phyloP scores from a whole-genome alignment of 2,797 vertebrate genomes.

The Sebastes vulpes region DNA sequence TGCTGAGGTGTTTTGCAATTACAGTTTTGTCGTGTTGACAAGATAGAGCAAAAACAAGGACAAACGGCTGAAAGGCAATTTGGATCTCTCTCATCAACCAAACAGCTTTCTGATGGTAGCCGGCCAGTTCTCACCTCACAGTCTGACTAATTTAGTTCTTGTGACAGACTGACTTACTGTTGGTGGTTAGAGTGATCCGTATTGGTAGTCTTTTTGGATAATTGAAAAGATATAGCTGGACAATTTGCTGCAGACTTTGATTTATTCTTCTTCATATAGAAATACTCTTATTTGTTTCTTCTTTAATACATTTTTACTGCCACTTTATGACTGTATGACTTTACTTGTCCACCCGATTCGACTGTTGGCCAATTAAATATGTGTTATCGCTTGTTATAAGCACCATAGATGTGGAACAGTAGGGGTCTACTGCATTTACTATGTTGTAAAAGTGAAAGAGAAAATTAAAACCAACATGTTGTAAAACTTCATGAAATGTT shows the following conservation, averaged over 20 bases:
- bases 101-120: constrained; percentile 23
- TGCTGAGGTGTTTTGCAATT: neutral
- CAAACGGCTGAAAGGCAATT: constrained; percentile 13
- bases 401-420: fast-evolving
- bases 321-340: neutral
- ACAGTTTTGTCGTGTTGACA: constrained; percentile 2
- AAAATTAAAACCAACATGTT: too few species aligned
- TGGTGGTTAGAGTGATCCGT: neutral
- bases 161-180: constrained; percentile 10
- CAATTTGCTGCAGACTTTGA: neutral
- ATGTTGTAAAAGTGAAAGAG: too few species aligned
- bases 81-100: constrained; percentile 24
- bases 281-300: fast-evolving
- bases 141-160: constrained; percentile 26
- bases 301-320: neutral
- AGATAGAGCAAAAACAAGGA: constrained; percentile 24
- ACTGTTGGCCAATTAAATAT: neutral
- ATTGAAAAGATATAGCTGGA: neutral
- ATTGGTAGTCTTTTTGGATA: neutral
- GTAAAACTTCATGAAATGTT: too few species aligned
- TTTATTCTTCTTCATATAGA: neutral
- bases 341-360: neutral
- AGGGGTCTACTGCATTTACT: fast-evolving
- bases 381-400: too few species aligned
- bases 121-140: constrained; percentile 20